These are phyloP conservation scores for Rapana venosa DNA, from an alignment of 2,888 invertebrate genomes.

Conservation along the genomic window DNA sequence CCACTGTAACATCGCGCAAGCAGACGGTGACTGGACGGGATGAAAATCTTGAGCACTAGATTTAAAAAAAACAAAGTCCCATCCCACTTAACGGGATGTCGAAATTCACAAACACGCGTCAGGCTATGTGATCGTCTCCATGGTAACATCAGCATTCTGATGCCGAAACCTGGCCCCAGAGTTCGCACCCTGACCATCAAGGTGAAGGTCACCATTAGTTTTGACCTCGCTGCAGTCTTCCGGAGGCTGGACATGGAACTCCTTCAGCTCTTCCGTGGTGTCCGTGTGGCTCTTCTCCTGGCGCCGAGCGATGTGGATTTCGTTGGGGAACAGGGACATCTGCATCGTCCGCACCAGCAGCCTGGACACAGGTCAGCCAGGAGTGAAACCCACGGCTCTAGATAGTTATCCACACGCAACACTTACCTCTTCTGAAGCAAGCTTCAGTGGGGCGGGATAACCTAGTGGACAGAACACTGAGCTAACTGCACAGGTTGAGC, in stretches of 20 bases:
- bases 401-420: neutral
- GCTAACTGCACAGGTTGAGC: too few species aligned
- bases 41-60: neutral
- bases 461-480: too few species aligned
- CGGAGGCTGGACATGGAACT: neutral
- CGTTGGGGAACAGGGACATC: conserved; percentile 66
- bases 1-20: neutral
- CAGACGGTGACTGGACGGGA: neutral
- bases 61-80: neutral
- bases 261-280: neutral
- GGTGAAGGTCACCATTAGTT: conserved; percentile 31
- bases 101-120: neutral
- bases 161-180: neutral
- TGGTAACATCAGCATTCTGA: neutral
- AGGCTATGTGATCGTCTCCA: conserved; percentile 26
- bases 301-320: conserved; percentile 60
- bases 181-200: too few species aligned
- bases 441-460: neutral
- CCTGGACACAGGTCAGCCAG: conserved; percentile 53
- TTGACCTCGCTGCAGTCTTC: neutral
- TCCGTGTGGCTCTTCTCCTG: conserved; percentile 56
- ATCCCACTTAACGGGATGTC: neutral
- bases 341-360: conserved; percentile 63
- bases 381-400: neutral
- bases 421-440: neutral